Evolutionary conservation across 2,797 vertebrate species (phyloP), one percentile per base, ranked within the genome.

Genomic region (Rhinoraja longicauda): DNA sequence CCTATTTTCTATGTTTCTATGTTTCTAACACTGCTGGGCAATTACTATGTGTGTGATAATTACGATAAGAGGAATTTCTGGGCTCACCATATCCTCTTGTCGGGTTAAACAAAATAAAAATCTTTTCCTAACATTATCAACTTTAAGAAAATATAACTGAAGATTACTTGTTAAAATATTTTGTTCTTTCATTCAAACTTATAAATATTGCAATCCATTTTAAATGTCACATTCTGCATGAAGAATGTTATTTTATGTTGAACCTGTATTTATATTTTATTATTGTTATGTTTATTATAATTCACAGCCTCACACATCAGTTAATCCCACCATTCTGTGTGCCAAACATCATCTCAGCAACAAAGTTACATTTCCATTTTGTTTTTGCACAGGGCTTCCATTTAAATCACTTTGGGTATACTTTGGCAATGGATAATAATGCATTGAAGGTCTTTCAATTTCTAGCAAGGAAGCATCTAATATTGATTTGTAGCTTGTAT

Each of bases 231-330:
- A 73, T 1, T 29, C 3, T 84, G 32, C 29, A 0, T 45, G 39
- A 73, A 73, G 36, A 73, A 53, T 92, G 39, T 12, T 53, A 13
- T 73, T 90, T 29, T 26, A 0, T 9, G 53, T 57, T 12, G 81
- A 84, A 84, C 0, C 29, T 84, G 12, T 84, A 59, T 8, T 29
- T n/a, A n/a, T n/a, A n/a, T n/a, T n/a, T n/a, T n/a, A n/a, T n/a
- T n/a, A n/a, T 45, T 39, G 45, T 92, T n/a, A 53, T n/a, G 45
- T 75, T 92, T 72, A 92, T 53, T 24, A 92, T 92, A 73, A 53
- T 45, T 73, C 32, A 73, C 2, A 92, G 53, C 24, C 0, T 53
- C 10, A 73, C 67, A 72, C 4, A 13, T 39, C 15, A 53, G 67
- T 36, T 19, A 53, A 90, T 92, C 53, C 75, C 39, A n/a, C 9